phyloP scores from a whole-genome alignment of 2,888 invertebrate species.

The Onthophagus sagittarius region DNA sequence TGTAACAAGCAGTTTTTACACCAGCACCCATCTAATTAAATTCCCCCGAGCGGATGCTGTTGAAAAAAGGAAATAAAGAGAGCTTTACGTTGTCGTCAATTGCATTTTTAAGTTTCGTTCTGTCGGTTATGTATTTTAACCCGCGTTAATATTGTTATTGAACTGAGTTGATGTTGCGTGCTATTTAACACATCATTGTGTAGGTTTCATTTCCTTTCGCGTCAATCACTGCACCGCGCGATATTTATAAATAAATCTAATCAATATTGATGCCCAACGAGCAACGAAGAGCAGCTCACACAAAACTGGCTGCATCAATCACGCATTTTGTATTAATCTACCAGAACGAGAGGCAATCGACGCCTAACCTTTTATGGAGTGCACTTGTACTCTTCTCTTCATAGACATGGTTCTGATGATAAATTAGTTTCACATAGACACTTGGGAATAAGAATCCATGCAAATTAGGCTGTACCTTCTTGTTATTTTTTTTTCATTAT shows the following conservation, averaged over 20 bases:
- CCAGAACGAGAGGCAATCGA: neutral
- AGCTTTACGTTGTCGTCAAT: neutral
- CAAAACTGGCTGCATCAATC: conserved; percentile 12
- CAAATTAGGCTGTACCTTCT: neutral
- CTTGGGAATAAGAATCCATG: neutral
- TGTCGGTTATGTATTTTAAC: too few relatives aligned
- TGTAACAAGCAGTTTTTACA: neutral
- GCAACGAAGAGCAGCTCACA: neutral
- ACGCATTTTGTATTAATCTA: conserved; percentile 12
- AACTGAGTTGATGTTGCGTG: neutral
- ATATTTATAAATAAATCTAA: conserved; percentile 14
- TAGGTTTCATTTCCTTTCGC: neutral
- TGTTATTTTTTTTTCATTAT: neutral
- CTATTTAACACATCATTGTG: neutral
- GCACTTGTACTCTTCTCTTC: neutral
- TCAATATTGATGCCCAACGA: conserved; percentile 3
- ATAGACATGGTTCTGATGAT: neutral
- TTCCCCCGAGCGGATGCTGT: neutral
- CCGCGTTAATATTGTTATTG: too few relatives aligned
- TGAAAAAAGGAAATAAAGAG: neutral
- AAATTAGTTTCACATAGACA: neutral
- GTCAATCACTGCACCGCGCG: conserved; percentile 4
- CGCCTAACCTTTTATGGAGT: neutral
- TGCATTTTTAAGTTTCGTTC: too few relatives aligned
- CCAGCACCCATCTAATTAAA: neutral